Evolutionary conservation across 2,113 vertebrate species (phyloP).

Genomic region (Narcine bancroftii): DNA sequence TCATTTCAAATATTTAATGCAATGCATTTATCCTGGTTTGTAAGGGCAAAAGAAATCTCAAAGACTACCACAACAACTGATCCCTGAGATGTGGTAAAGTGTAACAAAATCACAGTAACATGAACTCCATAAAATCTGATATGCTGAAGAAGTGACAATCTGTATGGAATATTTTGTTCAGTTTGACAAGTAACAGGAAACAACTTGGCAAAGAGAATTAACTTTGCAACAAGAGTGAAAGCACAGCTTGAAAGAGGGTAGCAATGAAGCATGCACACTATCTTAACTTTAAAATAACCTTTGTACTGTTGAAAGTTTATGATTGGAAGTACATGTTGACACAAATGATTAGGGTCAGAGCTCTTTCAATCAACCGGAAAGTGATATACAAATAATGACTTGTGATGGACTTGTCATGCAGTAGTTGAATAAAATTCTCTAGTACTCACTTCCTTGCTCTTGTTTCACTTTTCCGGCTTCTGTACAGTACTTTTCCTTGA

Average conservation of each 20-base stretch:
- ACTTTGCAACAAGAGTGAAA: slow-evolving; percentile 51
- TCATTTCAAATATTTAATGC: too few species aligned
- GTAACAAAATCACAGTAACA: slow-evolving; percentile 1
- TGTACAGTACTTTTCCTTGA: slow-evolving; percentile 53
- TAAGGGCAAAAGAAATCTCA: neutral
- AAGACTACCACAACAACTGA: neutral
- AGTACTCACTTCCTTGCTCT: slow-evolving; percentile 56
- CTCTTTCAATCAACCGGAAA: slow-evolving; percentile 61
- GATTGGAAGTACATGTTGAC: slow-evolving; percentile 64
- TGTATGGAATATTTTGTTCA: slow-evolving; percentile 34
- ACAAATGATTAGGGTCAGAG: slow-evolving; percentile 58
- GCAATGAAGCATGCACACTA: slow-evolving; percentile 37
- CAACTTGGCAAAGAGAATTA: neutral
- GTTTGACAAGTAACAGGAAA: slow-evolving; percentile 27
- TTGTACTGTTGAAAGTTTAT: slow-evolving; percentile 59
- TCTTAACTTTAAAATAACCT: slow-evolving; percentile 51
- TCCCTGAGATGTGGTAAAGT: neutral
- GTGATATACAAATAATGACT: slow-evolving; percentile 61
- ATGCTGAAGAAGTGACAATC: slow-evolving; percentile 18
- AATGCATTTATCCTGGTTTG: neutral
- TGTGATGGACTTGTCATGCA: slow-evolving; percentile 55
- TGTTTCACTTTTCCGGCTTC: slow-evolving; percentile 52
- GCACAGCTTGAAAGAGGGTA: slow-evolving; percentile 41
- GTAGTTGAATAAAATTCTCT: slow-evolving; percentile 59
- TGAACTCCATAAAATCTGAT: neutral